Base-by-base conservation (phyloP, 92 coral and sea anemone genomes). In the Pocillopora grandis region DNA sequence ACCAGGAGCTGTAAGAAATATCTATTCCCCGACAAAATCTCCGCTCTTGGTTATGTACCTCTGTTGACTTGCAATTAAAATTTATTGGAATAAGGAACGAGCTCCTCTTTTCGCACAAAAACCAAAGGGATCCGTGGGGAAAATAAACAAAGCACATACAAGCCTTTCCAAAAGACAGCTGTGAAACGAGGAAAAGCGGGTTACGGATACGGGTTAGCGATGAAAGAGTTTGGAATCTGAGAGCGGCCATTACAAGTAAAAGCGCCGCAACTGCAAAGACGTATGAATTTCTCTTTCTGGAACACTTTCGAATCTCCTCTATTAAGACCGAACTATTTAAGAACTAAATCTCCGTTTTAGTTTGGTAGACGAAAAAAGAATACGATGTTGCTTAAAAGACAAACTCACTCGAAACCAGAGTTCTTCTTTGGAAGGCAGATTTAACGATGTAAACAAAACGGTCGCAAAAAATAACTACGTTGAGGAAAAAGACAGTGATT, bases 121-220 rank as follows among this genome's bases (percentile, higher is more conserved):
- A 75, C 78, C 56, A 75, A 74, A 57, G 64, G 78, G 78, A 12
- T 56, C 13, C 14, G 20, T 11, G 20, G 62, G 60, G 64, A 56
- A 12, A 17, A 56, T 4, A 56, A 69, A 56, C 78, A 74, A 57
- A 56, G 78, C 56, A 23, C 10, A 21, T 36, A 21, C 52, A 33
- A 69, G 74, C 21, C 75, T 70, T 70, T 3, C 75, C 2, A 70
- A 20, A 19, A 35, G 20, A 35, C 23, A 70, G 75, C 75, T 37
- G 75, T 7, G n/a, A 70, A 70, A 15, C 20, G 42, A 19, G 9
- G 14, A 21, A 10, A 1, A 75, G 21, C 21, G 21, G 21, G 21
- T 21, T 21, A 21, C 21, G 21, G 33, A 23, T 70, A 36, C 16
- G 16, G 21, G 55, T 70, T 55, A 0, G 58, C 11, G 58, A 21